Conservation (phyloP, 2,113 vertebrate genomes). For the Xenopus laevis region DNA sequence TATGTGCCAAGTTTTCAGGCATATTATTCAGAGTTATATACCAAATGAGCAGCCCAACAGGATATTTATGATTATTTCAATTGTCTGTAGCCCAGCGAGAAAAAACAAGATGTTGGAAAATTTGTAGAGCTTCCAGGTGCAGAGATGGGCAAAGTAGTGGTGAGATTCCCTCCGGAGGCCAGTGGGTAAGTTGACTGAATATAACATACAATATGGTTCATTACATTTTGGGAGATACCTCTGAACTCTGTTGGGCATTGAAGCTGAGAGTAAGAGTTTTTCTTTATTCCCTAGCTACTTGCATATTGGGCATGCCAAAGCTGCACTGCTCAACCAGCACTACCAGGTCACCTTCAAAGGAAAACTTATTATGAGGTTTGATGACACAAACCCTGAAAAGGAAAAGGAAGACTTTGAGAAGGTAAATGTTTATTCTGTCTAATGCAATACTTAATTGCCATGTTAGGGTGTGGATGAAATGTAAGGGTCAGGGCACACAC, state of each 20-base stretch:
- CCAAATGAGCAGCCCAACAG: too few species aligned
- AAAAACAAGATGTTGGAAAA: constrained; percentile 89
- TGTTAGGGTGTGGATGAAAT: too few species aligned
- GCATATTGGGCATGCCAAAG: constrained; percentile 96
- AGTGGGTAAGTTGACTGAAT: constrained; percentile 77
- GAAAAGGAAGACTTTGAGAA: constrained; percentile 99
- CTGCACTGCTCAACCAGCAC: constrained; percentile 95
- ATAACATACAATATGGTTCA: too few species aligned
- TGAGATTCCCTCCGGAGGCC: constrained; percentile 95
- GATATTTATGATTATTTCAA: too few species aligned
- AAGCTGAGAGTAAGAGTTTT: constrained; percentile 20
- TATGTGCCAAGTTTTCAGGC: too few species aligned
- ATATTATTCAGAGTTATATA: too few species aligned
- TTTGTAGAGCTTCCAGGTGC: constrained; percentile 95
- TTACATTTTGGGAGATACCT: too few species aligned
- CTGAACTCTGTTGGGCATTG: too few species aligned
- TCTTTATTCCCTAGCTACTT: constrained; percentile 75
- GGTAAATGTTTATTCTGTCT: constrained; percentile 58
- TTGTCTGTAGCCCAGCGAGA: constrained; percentile 75
- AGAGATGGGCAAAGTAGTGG: constrained; percentile 94
- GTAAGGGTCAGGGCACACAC: too few species aligned
- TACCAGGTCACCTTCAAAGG: constrained; percentile 96
- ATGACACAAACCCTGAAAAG: constrained; percentile 98
- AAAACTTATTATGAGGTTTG: constrained; percentile 98
- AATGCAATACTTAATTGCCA: too few species aligned